A percentile compares a stretch with the other conserved stretches of the same genome.
phyloP scores from a whole-genome alignment of 2,797 vertebrate genomes.

The Trachurus trachurus region DNA sequence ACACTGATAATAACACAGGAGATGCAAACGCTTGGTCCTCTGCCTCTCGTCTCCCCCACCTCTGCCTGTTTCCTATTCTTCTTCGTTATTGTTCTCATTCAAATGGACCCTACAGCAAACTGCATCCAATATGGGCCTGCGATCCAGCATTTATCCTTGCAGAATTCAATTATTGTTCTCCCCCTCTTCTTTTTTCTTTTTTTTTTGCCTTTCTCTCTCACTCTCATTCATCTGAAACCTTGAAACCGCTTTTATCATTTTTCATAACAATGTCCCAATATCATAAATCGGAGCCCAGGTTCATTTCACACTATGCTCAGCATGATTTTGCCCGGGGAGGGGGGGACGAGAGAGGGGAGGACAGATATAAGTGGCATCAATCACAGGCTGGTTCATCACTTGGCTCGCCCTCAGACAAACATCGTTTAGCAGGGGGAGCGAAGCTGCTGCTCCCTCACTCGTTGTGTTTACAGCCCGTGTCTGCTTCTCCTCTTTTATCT shows the following conservation, averaged over 20 bases:
- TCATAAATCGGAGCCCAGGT: conserved; percentile 63
- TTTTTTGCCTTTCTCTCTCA: conserved; percentile 1
- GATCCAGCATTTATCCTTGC: conserved; percentile 67
- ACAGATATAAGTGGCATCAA: conserved; percentile 65
- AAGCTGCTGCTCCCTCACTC: conserved; percentile 18
- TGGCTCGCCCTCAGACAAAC: conserved; percentile 34
- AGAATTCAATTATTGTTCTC: conserved; percentile 74
- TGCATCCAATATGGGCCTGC: conserved; percentile 44
- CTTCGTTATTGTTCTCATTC: conserved; percentile 65
- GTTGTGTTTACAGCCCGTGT: conserved; percentile 51
- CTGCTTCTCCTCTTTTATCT: conserved; percentile 47
- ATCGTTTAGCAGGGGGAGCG: conserved; percentile 19
- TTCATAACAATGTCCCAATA: conserved; percentile 60
- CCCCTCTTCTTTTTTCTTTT: neutral
- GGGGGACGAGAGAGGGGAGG: conserved; percentile 18
- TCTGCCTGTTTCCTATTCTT: conserved; percentile 40
- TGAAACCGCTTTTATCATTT: conserved; percentile 63
- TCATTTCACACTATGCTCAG: conserved; percentile 52
- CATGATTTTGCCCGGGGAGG: conserved; percentile 35
- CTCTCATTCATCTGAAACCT: conserved; percentile 61
- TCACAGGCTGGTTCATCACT: conserved; percentile 65
- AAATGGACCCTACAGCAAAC: conserved; percentile 50
- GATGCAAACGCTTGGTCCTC: conserved; percentile 51
- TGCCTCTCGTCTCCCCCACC: conserved; percentile 7
- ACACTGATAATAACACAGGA: conserved; percentile 20